These are phyloP conservation scores for Symphodus melops DNA, from an alignment of 2,113 vertebrate genomes.

Conservation along the genomic window DNA sequence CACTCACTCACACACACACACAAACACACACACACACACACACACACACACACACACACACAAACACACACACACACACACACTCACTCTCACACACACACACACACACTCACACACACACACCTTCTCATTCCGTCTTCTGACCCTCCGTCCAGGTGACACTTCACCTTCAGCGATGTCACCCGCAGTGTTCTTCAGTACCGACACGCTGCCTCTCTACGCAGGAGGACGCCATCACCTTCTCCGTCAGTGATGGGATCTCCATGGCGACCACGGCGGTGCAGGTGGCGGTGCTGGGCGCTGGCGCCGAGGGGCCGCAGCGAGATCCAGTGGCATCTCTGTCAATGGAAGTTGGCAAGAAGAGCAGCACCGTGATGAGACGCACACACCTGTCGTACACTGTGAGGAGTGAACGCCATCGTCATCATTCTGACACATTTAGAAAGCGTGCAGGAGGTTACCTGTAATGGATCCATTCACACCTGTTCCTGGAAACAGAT, in stretches of 20 bases:
- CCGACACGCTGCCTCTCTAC: constrained; percentile 83
- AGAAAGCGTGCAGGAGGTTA: no score
- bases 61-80: not conserved
- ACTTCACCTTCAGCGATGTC: constrained; percentile 91
- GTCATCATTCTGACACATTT: no score
- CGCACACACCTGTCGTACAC: constrained; percentile 89
- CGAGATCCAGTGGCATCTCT: constrained; percentile 83
- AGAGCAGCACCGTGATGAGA: constrained; percentile 86
- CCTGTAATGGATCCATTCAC: no score
- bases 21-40: not conserved
- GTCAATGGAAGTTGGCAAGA: constrained; percentile 85
- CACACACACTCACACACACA: not conserved
- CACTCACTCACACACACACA: not conserved
- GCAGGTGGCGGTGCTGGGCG: constrained; percentile 84
- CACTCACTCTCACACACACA: not conserved
- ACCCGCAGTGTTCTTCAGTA: constrained; percentile 88
- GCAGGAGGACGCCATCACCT: constrained; percentile 88
- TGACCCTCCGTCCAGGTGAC: constrained; percentile 83
- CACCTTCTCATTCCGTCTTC: not conserved
- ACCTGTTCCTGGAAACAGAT: no score
- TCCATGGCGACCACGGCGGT: constrained; percentile 83
- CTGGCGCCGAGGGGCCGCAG: constrained; percentile 76
- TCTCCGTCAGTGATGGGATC: constrained; percentile 91
- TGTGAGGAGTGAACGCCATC: constrained; percentile 75
- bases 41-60: not conserved